Evolutionary conservation across 1,140 invertebrate species (phyloP).

Genomic region (Scaptomyza pallida): DNA sequence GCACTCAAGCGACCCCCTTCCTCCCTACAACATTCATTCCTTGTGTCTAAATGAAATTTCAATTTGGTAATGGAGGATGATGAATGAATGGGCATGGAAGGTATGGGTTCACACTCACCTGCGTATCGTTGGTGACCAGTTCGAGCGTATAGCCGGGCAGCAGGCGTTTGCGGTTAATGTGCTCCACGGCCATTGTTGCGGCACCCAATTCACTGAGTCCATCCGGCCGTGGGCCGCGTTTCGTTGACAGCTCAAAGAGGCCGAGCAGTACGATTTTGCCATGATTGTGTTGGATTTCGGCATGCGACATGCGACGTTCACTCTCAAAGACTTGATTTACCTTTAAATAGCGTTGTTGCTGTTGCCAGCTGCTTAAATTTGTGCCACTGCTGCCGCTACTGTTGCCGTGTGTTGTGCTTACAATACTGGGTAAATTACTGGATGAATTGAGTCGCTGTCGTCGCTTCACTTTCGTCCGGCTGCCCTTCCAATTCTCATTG

Average conservation of each 20-base stretch:
- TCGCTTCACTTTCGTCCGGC: conserved; percentile 74
- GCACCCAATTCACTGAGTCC: conserved; percentile 90
- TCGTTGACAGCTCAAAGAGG: conserved; percentile 90
- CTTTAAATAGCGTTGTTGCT: conserved; percentile 73
- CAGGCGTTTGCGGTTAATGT: conserved; percentile 88
- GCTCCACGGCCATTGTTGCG: conserved; percentile 89
- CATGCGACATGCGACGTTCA: conserved; percentile 71
- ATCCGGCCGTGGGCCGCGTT: conserved; percentile 86
- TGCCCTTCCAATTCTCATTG: conserved; percentile 53
- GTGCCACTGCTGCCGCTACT: neutral
- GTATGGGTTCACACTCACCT: conserved; percentile 86
- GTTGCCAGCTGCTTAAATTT: conserved; percentile 47
- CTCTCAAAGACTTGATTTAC: conserved; percentile 80
- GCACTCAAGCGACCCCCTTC: conserved; percentile 5
- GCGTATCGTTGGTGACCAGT: conserved; percentile 91
- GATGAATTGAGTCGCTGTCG: conserved; percentile 66
- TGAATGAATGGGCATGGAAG: neutral
- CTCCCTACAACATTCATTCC: too few species aligned
- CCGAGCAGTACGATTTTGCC: conserved; percentile 87
- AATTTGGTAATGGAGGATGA: conserved; percentile 63
- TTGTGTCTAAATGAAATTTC: conserved; percentile 67
- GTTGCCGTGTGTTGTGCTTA: too few species aligned
- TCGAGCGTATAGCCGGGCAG: conserved; percentile 89
- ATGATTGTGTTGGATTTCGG: conserved; percentile 69
- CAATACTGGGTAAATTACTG: conserved; percentile 66